Evolutionary conservation across 2,113 vertebrate genomes (phyloP).

Genomic region (Sinocyclocheilus rhinocerous): DNA sequence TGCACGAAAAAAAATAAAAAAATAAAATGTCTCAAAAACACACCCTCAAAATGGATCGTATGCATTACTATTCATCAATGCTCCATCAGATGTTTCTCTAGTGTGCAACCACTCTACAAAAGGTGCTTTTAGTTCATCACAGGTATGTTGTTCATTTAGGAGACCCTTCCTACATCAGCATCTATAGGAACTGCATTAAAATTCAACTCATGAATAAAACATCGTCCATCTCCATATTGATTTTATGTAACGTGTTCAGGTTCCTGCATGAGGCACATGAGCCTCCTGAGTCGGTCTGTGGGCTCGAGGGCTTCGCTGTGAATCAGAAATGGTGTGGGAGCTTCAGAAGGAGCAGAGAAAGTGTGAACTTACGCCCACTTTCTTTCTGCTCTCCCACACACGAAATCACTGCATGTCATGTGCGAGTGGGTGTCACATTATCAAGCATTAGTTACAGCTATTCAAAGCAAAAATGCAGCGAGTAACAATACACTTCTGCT

Average conservation of each 20-base stretch:
- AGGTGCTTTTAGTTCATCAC: background rate
- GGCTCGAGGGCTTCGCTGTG: conserved; percentile 1
- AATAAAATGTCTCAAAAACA: no score
- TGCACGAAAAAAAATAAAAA: no score
- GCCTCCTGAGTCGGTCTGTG: background rate
- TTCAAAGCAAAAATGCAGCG: background rate
- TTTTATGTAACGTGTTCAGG: background rate
- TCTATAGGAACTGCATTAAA: background rate
- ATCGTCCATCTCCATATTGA: background rate
- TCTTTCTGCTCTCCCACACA: conserved; percentile 16
- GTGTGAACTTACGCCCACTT: conserved; percentile 18
- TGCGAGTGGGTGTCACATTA: background rate
- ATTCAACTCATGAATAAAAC: conserved; percentile 22
- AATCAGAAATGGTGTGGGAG: background rate
- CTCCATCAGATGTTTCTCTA: background rate
- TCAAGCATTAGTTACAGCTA: conserved; percentile 1
- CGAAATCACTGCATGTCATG: background rate
- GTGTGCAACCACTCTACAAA: background rate
- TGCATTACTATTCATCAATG: background rate
- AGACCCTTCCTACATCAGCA: background rate
- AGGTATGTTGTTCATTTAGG: background rate
- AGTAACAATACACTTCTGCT: background rate
- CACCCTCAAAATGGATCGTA: background rate
- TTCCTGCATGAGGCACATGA: conserved; percentile 1
- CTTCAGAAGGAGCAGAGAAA: conserved; percentile 22